These are phyloP conservation scores for Palythoa heliodiscus DNA, from an alignment of 92 coral and sea anemone genomes.

Conservation along the genomic window DNA sequence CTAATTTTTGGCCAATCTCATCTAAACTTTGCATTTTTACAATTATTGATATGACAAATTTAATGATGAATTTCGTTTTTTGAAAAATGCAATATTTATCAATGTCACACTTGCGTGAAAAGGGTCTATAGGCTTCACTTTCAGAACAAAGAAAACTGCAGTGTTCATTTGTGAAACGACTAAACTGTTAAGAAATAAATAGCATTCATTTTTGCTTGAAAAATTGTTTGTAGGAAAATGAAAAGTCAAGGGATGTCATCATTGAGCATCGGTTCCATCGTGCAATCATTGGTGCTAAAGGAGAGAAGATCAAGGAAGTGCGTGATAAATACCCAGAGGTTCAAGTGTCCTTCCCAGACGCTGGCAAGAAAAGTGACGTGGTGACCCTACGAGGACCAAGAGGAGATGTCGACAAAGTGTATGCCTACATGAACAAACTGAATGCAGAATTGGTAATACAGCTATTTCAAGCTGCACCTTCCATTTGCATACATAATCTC, in stretches of 20 bases:
- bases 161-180: too few relatives aligned
- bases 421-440: constrained; percentile 85
- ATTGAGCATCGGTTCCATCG: constrained; percentile 96
- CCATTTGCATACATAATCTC: too few relatives aligned
- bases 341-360: constrained; percentile 96
- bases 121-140: not conserved
- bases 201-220: not conserved
- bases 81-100: too few relatives aligned
- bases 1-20: too few relatives aligned
- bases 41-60: too few relatives aligned
- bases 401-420: constrained; percentile 90
- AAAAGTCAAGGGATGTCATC: constrained; percentile 88
- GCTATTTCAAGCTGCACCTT: not conserved
- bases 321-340: constrained; percentile 94
- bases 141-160: not conserved
- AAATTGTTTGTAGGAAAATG: constrained; percentile 73
- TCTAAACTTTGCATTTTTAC: too few relatives aligned
- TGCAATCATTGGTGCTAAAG: constrained; percentile 91
- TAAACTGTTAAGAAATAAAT: not conserved
- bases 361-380: constrained; percentile 81
- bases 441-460: constrained; percentile 85
- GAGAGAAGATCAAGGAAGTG: constrained; percentile 91
- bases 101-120: too few relatives aligned
- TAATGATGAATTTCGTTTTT: too few relatives aligned
- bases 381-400: constrained; percentile 96